Evolutionary conservation across 2,113 vertebrate species (phyloP), one percentile per base, ranked within the genome.

Genomic region (Tragelaphus buxtoni): DNA sequence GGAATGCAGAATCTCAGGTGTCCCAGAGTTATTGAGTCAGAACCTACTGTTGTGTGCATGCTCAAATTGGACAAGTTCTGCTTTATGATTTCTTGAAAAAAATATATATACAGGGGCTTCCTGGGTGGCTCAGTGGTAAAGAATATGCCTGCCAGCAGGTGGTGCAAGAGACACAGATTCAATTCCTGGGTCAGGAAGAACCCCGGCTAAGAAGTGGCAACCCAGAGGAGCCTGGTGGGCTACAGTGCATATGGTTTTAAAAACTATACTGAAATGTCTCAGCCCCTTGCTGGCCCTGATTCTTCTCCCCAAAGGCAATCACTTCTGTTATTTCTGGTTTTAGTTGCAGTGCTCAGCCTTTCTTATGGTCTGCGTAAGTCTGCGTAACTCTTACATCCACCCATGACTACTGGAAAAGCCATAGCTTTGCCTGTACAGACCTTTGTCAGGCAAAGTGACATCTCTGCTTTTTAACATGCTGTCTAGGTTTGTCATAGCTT

Each of bases 331-430:
- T 87, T 86, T 87, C 49, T 91, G 72, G 10, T 47, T 77, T 95
- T 30, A 24, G 28, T n/a, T 58, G 13, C 65, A 69, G 65, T 5
- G 18, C 18, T 35, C 65, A 69, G n/a, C 65, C n/a, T 69, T 22
- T 69, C 9, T 69, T 9, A 69, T 11, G n/a, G n/a, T 20, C 18
- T 10, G 18, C 1, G 0, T 39, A 69, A 39, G 9, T 22, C 65
- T 0, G 0, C 65, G 3, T 69, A 35, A 69, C n/a, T 69, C n/a
- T 35, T 69, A 35, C 2, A 69, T 20, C 63, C 0, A 0, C 0
- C 0, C 17, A 3, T 11, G n/a, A 39, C 18, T 39, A 35, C n/a
- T 39, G 65, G n/a, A 11, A 35, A 69, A 69, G 1, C n/a, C 65
- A 20, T 39, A 69, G 65, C 65, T 39, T 35, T 35, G 65, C 35